Base-by-base conservation (phyloP, 2,888 invertebrate genomes). In the Sabellastarte sp. region DNA sequence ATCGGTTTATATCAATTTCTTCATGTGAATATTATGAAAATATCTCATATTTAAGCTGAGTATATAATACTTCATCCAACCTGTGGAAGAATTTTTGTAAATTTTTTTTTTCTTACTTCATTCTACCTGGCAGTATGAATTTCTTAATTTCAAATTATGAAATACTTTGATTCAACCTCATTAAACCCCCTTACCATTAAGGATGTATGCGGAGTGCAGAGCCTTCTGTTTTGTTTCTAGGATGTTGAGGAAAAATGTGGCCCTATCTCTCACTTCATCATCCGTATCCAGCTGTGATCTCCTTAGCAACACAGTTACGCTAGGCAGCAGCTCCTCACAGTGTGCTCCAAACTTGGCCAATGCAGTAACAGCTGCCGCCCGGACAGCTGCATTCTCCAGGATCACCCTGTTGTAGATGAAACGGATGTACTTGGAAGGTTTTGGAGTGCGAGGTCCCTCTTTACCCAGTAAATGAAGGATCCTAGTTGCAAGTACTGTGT, bases 311-410 rank as follows among this genome's bases (percentile, higher is more conserved):
- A 93, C 90, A 61, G 89, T 86, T 63, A 99, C 92, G 79, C 96
- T 96, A 10, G 90, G 90, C 61, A 94, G 85, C 56, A 98, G 86
- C 73, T 91, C 91, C 0, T 93, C 94, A 82, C 95, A 94, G 62
- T 93, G 91, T 0, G 98, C 98, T 1, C 98, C 99, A 82, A 99
- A 99, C 82, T 96, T 96, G 0, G 98, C 95, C 75, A 99, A 89
- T 0, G 99, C 96, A 0, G 96, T 93, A 0, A 99, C 98, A 0
- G 99, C 98, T 0, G 99, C 99, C 61, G 96, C 96, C 63, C 96
- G 87, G 0, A 99, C 95, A 20, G 94, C 91, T 0, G 97, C 94
- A 73, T 93, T 93, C 81, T 99, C 99, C 71, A 99, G 86, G 73
- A 99, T 97, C 0, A 99, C 96, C 55, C 89, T 82, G 80, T 89